Evolutionary conservation across 1,140 invertebrate species (phyloP).

Genomic region (Alviniconcha marisindica): DNA sequence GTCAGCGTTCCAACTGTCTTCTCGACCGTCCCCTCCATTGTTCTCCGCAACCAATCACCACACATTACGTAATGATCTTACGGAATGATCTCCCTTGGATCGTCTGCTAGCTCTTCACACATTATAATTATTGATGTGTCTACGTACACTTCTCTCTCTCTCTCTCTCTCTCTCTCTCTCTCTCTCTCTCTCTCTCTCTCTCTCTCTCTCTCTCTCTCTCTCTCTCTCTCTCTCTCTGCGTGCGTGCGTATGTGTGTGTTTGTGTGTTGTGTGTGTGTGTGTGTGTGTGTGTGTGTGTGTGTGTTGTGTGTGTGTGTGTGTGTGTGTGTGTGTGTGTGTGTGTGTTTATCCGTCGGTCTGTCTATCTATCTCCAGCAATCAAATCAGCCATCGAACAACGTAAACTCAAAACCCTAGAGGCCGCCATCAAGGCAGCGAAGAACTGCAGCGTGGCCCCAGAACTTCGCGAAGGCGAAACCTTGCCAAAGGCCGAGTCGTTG

Average conservation of each 20-base stretch:
- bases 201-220: slow-evolving; percentile 16
- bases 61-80: no score
- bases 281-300: neutral
- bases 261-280: neutral
- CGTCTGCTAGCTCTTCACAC: no score
- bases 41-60: no score
- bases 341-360: neutral
- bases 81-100: no score
- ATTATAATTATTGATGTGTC: no score
- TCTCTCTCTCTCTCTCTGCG: slow-evolving; percentile 16
- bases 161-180: slow-evolving; percentile 28
- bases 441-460: neutral
- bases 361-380: slow-evolving; percentile 24
- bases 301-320: neutral
- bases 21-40: no score
- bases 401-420: slow-evolving; percentile 32
- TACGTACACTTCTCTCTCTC: no score
- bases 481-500: slow-evolving; percentile 44
- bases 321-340: neutral
- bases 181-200: slow-evolving; percentile 20
- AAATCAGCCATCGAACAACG: slow-evolving; percentile 29
- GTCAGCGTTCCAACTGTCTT: no score
- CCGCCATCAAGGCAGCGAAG: slow-evolving; percentile 30
- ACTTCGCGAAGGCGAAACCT: neutral
- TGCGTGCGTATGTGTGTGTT: neutral